Percentiles rank a stretch among this genome's conserved stretches.
phyloP scores from a whole-genome alignment of 2,113 vertebrate species.

The Thryonomys swinderianus region DNA sequence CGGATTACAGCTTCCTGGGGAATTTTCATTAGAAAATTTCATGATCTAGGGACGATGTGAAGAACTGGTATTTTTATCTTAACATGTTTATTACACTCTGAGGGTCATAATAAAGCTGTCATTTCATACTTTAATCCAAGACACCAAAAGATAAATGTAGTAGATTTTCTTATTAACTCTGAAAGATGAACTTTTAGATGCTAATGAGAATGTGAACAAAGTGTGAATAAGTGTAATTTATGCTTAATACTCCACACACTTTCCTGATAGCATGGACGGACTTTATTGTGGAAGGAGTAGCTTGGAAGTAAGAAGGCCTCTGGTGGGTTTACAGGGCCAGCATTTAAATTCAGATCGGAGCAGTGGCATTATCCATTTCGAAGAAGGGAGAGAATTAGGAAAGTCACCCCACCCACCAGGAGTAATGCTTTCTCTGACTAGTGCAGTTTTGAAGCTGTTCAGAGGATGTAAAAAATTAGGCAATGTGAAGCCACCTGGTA shows the following conservation, averaged over 20 bases:
- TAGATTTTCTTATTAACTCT: constrained; percentile 54
- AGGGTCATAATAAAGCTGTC: constrained; percentile 3
- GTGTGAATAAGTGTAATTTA: neutral
- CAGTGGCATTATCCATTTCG: neutral
- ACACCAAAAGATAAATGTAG: neutral
- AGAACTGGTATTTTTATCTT: neutral
- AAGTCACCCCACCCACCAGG: neutral
- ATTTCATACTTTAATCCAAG: constrained; percentile 39
- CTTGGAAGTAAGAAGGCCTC: neutral
- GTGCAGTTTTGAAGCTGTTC: neutral
- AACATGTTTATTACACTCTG: neutral
- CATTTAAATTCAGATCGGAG: neutral
- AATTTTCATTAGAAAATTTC: neutral
- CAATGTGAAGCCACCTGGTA: neutral
- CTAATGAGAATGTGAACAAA: neutral
- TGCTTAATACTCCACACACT: neutral
- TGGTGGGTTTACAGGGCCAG: neutral
- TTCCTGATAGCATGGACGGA: neutral
- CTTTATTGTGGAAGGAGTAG: constrained; percentile 4
- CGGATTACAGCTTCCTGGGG: neutral
- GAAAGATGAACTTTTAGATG: neutral
- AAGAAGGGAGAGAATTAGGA: constrained; percentile 12
- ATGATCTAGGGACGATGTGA: neutral
- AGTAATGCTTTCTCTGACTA: neutral
- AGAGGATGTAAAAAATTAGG: constrained; percentile 17